Conservation (phyloP, 2,797 vertebrate genomes). For the Parauchenoglanis punctatus region DNA sequence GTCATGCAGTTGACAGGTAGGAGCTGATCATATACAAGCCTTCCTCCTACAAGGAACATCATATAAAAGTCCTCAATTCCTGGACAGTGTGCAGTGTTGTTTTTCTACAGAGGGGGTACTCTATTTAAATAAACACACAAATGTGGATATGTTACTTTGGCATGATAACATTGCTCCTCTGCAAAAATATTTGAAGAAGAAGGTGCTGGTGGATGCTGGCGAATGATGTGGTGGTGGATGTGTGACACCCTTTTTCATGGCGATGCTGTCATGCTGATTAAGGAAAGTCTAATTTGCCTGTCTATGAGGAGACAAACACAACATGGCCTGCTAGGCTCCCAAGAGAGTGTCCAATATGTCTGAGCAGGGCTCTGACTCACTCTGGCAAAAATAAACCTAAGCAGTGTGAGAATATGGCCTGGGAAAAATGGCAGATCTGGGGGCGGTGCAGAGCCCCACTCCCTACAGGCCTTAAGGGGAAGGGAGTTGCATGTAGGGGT, state of each 20-base stretch:
- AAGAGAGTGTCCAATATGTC: conserved; percentile 69
- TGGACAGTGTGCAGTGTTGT: neutral
- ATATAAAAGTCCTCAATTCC: neutral
- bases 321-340: conserved; percentile 65
- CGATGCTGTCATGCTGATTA: neutral
- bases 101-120: neutral
- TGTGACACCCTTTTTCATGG: conserved; percentile 30
- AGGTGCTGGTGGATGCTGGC: conserved; percentile 54
- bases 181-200: neutral
- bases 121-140: conserved; percentile 4
- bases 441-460: conserved; percentile 53
- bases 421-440: conserved; percentile 74
- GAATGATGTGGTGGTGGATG: conserved; percentile 26
- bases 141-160: neutral
- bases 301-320: conserved; percentile 50
- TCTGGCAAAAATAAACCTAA: conserved; percentile 79
- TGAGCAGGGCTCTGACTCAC: conserved; percentile 77
- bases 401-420: conserved; percentile 83
- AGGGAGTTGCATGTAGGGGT: conserved; percentile 57
- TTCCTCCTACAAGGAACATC: neutral
- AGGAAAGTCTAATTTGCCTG: conserved; percentile 43
- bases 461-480: conserved; percentile 40
- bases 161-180: neutral
- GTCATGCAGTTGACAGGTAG: neutral
- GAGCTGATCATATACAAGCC: neutral